phyloP scores from a whole-genome alignment of 2,113 vertebrate genomes.

The Cisticola juncidis region DNA sequence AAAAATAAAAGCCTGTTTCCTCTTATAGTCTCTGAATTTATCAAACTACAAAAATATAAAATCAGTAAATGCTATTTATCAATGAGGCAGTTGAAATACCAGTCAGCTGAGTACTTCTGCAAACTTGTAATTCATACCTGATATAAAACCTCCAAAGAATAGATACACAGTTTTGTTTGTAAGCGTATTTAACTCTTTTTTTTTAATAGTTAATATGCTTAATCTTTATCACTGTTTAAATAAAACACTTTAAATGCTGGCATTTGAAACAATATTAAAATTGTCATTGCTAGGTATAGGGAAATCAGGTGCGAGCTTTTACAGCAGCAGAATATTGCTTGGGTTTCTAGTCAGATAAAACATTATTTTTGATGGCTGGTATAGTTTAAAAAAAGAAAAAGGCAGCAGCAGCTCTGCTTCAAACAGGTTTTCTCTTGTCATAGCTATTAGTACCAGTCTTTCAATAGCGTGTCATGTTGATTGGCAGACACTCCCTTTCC shows the following conservation, averaged over 20 bases:
- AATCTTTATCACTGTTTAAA: slow-evolving; percentile 27
- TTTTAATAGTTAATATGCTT: neutral
- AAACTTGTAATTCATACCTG: neutral
- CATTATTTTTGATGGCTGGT: slow-evolving; percentile 81
- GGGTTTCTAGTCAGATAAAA: slow-evolving; percentile 75
- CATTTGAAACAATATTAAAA: slow-evolving; percentile 50
- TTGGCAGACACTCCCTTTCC: slow-evolving; percentile 86
- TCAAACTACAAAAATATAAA: neutral
- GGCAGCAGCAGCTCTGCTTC: slow-evolving; percentile 76
- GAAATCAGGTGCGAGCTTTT: slow-evolving; percentile 54
- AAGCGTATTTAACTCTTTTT: neutral
- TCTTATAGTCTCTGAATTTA: neutral
- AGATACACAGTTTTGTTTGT: neutral
- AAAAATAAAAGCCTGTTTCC: neutral
- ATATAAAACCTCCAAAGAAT: neutral
- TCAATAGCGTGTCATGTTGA: slow-evolving; percentile 81
- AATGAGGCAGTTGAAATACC: neutral
- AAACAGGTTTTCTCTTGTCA: slow-evolving; percentile 84
- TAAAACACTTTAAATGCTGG: slow-evolving; percentile 48
- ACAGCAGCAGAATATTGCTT: slow-evolving; percentile 60
- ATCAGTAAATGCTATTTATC: neutral
- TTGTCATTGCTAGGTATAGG: slow-evolving; percentile 52
- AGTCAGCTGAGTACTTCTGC: neutral
- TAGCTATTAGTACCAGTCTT: slow-evolving; percentile 77
- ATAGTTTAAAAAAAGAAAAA: slow-evolving; percentile 52